A percentile compares a stretch with the other conserved stretches of the same genome.
These are phyloP conservation scores for Mystacides longicornis DNA, from an alignment of 2,888 invertebrate genomes.

Conservation along the genomic window DNA sequence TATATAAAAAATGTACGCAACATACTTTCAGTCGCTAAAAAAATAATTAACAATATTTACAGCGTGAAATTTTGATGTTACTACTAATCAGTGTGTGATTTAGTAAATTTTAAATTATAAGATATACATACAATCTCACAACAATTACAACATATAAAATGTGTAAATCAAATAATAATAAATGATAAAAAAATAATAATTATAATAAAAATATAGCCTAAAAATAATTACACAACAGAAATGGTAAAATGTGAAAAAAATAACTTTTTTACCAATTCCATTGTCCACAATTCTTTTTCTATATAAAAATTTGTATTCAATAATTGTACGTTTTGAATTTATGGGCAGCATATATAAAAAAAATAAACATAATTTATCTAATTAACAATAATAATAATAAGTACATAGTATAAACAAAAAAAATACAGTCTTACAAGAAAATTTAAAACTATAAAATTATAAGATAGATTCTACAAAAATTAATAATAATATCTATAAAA, in stretches of 20 bases:
- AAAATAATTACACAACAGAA: not conserved
- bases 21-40: no score
- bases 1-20: no score
- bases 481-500: constrained; percentile 4
- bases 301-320: constrained; percentile 5
- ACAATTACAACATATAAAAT: not conserved
- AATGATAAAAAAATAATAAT: no score
- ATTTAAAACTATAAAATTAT: constrained; percentile 3
- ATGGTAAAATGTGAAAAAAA: constrained; percentile 7
- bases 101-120: no score
- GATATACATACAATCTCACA: not conserved
- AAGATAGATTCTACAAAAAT: constrained; percentile 6
- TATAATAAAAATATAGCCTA: not conserved
- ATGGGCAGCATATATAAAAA: not conserved
- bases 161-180: not conserved
- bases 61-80: no score
- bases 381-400: not conserved
- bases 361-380: not conserved
- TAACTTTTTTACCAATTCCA: not conserved
- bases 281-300: not conserved
- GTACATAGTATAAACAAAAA: not conserved
- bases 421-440: not conserved
- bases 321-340: not conserved
- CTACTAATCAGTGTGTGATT: no score
- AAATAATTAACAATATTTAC: no score